Base-by-base conservation (phyloP, 1,140 invertebrate species). In the Zaprionus tsacasi region DNA sequence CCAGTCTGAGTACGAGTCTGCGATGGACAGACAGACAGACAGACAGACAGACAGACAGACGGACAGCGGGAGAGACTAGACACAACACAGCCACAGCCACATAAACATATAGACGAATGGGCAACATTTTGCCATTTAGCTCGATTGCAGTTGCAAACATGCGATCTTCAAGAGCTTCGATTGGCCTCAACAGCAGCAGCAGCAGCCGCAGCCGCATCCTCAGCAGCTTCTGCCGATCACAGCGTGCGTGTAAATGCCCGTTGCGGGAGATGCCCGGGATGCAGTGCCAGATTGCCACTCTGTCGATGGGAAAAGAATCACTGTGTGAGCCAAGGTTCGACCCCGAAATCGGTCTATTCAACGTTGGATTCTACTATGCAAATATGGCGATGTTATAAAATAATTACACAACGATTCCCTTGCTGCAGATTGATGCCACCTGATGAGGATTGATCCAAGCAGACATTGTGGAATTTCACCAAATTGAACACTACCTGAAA, bases 121-220 rank as follows among this genome's bases (percentile, higher is more conserved):
- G 77, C 70, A 83, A 88, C 83, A 78, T 88, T 87, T 73, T 64
- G 73, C 83, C 82, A 87, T 87, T 87, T 87, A 87, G 80, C 80
- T 80, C 83, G 82, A 87, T 89, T 85, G 86, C 86, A 75, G 85
- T 85, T 90, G 72, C 85, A 90, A 85, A 85, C 86, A 88, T 87
- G 82, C 82, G 82, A 87, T 87, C 88, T 87, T 87, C 76, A 87
- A 88, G 83, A 78, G 82, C 79, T 82, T 87, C 82, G 77, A 87
- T 88, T 83, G 81, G 80, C 80, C 77, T 65, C 61, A 85, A 63
- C 52, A 54, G 57, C 38, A 76, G 57, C 60, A 43, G 69, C 69
- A 76, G 76, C 56, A 63, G 25, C 57, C 57, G 8, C 48, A 40
- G 38, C 63, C 58, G 67, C 67, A 56, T 45, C 55, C 54, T 15